These are phyloP conservation scores for Atta cephalotes DNA, from an alignment of 1,140 invertebrate genomes.

Conservation along the genomic window DNA sequence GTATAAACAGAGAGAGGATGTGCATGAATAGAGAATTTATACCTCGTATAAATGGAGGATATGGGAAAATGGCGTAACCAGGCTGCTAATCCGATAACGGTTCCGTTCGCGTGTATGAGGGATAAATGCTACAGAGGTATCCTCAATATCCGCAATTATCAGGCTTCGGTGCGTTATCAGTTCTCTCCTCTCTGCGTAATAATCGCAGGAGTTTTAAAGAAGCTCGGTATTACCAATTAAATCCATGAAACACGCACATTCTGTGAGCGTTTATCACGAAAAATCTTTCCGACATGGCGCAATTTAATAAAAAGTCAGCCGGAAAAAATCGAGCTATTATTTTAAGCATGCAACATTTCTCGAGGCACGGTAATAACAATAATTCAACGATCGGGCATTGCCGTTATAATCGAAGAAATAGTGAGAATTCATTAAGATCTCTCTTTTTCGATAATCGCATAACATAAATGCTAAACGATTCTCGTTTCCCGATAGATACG, in stretches of 20 bases:
- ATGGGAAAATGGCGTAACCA: conserved; percentile 57
- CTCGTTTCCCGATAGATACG: conserved; percentile 43
- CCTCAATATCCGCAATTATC: conserved; percentile 43
- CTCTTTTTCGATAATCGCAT: conserved; percentile 26
- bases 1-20: conserved; percentile 51
- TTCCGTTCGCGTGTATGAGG: conserved; percentile 33
- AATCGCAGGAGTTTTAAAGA: conserved; percentile 27
- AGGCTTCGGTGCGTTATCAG: conserved; percentile 32
- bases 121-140: conserved; percentile 36
- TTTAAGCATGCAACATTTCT: not conserved
- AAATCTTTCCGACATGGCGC: not conserved
- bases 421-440: conserved; percentile 33
- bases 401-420: conserved; percentile 47
- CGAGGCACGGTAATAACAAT: conserved; percentile 20
- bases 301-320: not conserved
- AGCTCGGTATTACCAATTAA: conserved; percentile 26
- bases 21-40: conserved; percentile 60
- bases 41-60: conserved; percentile 57
- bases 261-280: not conserved
- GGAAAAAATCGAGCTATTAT: conserved; percentile 24
- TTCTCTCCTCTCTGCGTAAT: conserved; percentile 5
- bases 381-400: conserved; percentile 24
- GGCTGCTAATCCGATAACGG: conserved; percentile 59
- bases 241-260: conserved; percentile 5
- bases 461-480: conserved; percentile 51